These are phyloP conservation scores for Scaptomyza tumidula DNA, from an alignment of 2,888 invertebrate species.

Conservation along the genomic window DNA sequence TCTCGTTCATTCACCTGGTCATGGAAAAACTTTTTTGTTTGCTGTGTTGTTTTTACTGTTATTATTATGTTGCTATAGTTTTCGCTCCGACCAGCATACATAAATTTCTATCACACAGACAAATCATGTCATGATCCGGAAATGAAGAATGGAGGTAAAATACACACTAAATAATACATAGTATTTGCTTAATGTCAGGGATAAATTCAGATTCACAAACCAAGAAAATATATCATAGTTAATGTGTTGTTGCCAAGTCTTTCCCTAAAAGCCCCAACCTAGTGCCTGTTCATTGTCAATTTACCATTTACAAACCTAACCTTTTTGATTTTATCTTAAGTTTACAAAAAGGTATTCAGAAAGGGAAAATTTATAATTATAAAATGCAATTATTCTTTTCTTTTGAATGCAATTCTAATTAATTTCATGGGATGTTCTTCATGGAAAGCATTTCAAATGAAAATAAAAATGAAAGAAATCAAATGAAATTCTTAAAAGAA, in stretches of 20 bases:
- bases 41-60: constrained; percentile 13
- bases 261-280: neutral
- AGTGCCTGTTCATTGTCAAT: neutral
- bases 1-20: constrained; percentile 48
- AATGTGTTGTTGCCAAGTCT: neutral
- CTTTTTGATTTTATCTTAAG: neutral
- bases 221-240: neutral
- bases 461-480: neutral
- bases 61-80: constrained; percentile 23
- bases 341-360: neutral
- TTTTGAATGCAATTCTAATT: constrained; percentile 2
- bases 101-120: constrained; percentile 46
- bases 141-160: constrained; percentile 40
- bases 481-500: constrained; percentile 1
- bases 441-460: neutral
- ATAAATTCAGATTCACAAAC: neutral
- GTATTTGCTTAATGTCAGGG: neutral
- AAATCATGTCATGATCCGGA: constrained; percentile 56
- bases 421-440: neutral
- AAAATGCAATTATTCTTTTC: neutral
- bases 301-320: neutral
- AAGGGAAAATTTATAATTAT: neutral
- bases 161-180: neutral
- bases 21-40: constrained; percentile 56
- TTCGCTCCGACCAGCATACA: constrained; percentile 31